Evolutionary conservation across 2,888 invertebrate species (phyloP).

Genomic region (Drosophila buzzatii): DNA sequence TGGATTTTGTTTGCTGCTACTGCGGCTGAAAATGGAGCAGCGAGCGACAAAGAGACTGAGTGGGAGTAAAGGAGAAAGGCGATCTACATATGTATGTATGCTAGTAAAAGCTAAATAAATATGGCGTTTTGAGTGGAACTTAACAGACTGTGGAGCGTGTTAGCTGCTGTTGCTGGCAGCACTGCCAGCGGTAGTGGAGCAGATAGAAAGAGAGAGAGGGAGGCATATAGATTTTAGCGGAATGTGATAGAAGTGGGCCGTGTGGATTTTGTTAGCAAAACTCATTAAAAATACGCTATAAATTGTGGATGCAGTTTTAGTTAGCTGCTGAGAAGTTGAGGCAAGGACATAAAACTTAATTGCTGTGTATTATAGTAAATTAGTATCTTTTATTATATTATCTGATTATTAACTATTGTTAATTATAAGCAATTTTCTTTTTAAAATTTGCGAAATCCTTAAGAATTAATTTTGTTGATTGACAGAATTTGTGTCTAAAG

Average conservation of each 20-base stretch:
- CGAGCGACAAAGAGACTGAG: not conserved
- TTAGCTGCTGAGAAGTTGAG: not conserved
- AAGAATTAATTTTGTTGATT: not conserved
- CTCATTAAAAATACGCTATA: not conserved
- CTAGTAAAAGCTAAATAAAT: not conserved
- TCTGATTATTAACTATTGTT: not conserved
- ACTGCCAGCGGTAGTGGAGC: too few species aligned
- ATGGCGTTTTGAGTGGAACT: not conserved
- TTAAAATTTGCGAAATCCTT: too few species aligned
- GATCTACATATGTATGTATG: too few species aligned
- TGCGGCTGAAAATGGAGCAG: not conserved
- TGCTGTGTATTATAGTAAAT: not conserved
- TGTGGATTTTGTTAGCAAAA: not conserved
- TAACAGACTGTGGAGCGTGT: too few species aligned
- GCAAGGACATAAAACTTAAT: not conserved
- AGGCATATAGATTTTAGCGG: not conserved
- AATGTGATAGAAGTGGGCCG: not conserved
- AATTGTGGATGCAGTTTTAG: not conserved
- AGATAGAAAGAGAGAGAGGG: not conserved
- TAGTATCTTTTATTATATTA: not conserved
- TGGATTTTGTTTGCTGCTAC: not conserved
- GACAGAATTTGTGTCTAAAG: not conserved
- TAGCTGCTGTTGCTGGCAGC: too few species aligned
- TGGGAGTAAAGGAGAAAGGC: not conserved
- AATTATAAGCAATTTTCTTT: not conserved